These are phyloP conservation scores for Pseudomyrmex concolor DNA, from an alignment of 1,140 invertebrate genomes.

Conservation along the genomic window DNA sequence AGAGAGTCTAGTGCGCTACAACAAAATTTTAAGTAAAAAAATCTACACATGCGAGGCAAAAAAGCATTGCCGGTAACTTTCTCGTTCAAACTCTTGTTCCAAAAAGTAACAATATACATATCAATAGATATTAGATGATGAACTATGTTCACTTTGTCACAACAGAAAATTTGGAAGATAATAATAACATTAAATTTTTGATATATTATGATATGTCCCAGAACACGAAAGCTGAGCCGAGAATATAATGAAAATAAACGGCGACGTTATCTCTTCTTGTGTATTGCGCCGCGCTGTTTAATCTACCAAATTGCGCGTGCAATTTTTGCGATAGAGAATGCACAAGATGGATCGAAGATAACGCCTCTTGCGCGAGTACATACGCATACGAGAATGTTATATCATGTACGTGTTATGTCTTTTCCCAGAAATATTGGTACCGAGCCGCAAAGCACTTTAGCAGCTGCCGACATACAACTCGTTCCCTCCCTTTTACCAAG, in stretches of 20 bases:
- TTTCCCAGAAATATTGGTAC: slow-evolving; percentile 23
- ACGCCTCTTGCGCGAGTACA: slow-evolving; percentile 24
- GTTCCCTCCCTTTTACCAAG: slow-evolving; percentile 15
- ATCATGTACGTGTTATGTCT: background rate
- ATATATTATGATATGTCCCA: background rate
- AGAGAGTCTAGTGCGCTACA: too few relatives aligned
- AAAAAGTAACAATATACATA: too few relatives aligned
- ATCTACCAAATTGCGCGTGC: slow-evolving; percentile 42
- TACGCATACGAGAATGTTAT: slow-evolving; percentile 1
- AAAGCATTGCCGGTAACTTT: too few relatives aligned
- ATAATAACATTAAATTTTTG: slow-evolving; percentile 34
- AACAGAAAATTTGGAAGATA: slow-evolving; percentile 20
- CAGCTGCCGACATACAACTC: slow-evolving; percentile 21
- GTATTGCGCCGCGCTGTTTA: slow-evolving; percentile 4
- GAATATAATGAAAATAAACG: slow-evolving; percentile 27
- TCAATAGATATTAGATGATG: too few relatives aligned
- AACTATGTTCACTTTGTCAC: too few relatives aligned
- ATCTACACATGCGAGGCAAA: too few relatives aligned
- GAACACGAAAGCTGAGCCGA: background rate
- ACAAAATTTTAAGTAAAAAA: too few relatives aligned
- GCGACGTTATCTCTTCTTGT: background rate
- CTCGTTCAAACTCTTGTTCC: too few relatives aligned
- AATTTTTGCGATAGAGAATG: slow-evolving; percentile 30
- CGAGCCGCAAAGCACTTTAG: background rate
- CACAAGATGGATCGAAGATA: slow-evolving; percentile 28